Base-by-base conservation (phyloP, 2,797 vertebrate species). In the Propithecus deckenii region DNA sequence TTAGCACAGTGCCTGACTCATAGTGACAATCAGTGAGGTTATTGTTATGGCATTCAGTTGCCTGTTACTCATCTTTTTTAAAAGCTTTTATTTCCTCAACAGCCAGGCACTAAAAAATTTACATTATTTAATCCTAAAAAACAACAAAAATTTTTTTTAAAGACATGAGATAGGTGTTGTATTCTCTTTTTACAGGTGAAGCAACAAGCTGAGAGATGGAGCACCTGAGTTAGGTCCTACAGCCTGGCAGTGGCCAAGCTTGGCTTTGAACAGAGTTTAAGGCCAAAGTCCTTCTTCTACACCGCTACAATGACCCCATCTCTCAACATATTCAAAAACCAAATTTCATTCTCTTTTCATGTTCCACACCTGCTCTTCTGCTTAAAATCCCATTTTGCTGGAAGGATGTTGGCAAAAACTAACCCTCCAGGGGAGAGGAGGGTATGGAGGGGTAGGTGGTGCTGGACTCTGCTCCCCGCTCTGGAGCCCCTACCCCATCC, bases 21-120 rank as follows among this genome's bases (percentile, higher is more conserved):
- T 9, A 25, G 80, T 71, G 81, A 90, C 52, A 71, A 81, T 80
- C 74, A 80, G n/a, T 30, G 7, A 69, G 72, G 30, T 71, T 72
- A 91, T 94, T 84, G 90, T 85, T 41, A 86, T 9, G 59, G 43
- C 63, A 52, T 71, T 86, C 35, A 35, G 71, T 90, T 86, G 72
- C 30, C 85, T 92, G 72, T 72, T 92, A 94, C 15, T 61, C 22
- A 75, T 22, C 38, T 86, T 81, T 35, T 50, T 48, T 23, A 2
- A 35, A 84, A 80, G 57, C 57, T 69, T 89, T 28, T 78, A 80
- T 86, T 93, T 96, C 86, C 80, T 93, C 32, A 86, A 86, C 11
- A 69, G 50, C 7, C 48, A 59, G 32, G 38, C 80, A 69, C 59
- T 61, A 61, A 75, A 61, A 32, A 80, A n/a, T 76, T 89, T 75